Evolutionary conservation across 2,113 vertebrate species (phyloP), one percentile per base, ranked within the genome.

Genomic region (Hemicordylus capensis): DNA sequence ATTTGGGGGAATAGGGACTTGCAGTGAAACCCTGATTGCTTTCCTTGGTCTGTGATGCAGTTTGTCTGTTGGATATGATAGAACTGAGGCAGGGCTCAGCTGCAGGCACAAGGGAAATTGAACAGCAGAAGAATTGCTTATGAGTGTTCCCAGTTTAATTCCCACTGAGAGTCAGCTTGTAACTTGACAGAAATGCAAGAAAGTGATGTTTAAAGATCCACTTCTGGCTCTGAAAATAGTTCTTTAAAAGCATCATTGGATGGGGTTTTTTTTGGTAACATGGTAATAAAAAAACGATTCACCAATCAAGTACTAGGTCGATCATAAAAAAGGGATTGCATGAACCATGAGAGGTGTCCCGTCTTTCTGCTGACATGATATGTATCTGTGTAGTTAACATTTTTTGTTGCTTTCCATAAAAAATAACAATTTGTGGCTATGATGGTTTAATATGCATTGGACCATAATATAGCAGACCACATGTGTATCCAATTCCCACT

Each of bases 171-270:
- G 90, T 94, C 92, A 92, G 61, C 87, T 88, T 94, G 87, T 87
- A 92, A 85, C 81, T 84, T 92, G 91, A 83, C 73, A 91, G 93
- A 95, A 94, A 93, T 80, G 88, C 89, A 77, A 93, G 90, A 88
- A 94, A 81, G 73, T 83, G 59, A n/a, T 91, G 83, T 80, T 93
- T 90, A 67, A 91, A 91, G 76, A 86, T 83, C 61, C 64, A 63
- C 31, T 84, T 90, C 63, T 89, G 86, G 46, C 67, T 34, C 69
- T 79, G 48, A 91, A 91, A 91, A 79, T 88, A 74, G 34, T 85
- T 91, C 91, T 85, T 89, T 61, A 61, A 81, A 74, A 80, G 7
- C 72, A 17, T 81, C 24, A 89, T 91, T 70, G 51, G 24, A 11
- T 87, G n/a, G 0, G 0, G 78, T 88, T 90, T 86, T 66, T 80